Conservation (phyloP, 2,797 vertebrate species). For the Sardinella longiceps region DNA sequence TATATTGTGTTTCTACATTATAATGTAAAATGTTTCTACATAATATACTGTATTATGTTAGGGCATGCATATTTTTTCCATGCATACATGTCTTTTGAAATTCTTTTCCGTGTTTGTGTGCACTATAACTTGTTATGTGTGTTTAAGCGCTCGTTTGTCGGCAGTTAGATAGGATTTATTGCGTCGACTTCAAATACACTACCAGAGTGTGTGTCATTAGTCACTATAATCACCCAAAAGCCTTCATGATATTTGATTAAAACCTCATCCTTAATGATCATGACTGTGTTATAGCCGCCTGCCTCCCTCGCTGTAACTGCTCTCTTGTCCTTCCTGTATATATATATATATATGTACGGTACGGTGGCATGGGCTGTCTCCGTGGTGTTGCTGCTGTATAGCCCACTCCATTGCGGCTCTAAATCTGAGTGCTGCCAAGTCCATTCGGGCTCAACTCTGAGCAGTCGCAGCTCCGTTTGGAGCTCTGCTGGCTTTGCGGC, state of each 20-base stretch:
- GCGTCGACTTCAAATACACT: not conserved
- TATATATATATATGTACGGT: too few relatives aligned
- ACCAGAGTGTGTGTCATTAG: not conserved
- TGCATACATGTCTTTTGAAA: too few relatives aligned
- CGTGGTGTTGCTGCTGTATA: not conserved
- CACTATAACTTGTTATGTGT: not conserved
- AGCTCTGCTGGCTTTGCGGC: not conserved
- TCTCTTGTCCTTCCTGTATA: not conserved
- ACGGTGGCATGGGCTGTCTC: not conserved
- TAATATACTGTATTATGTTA: too few relatives aligned
- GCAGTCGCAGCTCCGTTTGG: not conserved
- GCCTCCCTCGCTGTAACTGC: not conserved
- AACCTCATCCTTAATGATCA: not conserved
- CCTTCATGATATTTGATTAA: not conserved
- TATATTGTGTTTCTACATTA: too few relatives aligned
- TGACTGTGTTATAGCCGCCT: not conserved
- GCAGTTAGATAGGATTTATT: not conserved
- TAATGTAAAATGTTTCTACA: too few relatives aligned
- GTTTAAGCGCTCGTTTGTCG: not conserved
- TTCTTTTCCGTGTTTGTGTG: not conserved
- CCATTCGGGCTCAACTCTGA: not conserved
- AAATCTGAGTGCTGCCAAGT: not conserved
- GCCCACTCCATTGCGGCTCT: not conserved
- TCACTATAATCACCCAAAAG: not conserved
- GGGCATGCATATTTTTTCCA: too few relatives aligned